Evolutionary conservation across 2,888 invertebrate species (phyloP).

Genomic region (Nephrotoma guestfalica): DNA sequence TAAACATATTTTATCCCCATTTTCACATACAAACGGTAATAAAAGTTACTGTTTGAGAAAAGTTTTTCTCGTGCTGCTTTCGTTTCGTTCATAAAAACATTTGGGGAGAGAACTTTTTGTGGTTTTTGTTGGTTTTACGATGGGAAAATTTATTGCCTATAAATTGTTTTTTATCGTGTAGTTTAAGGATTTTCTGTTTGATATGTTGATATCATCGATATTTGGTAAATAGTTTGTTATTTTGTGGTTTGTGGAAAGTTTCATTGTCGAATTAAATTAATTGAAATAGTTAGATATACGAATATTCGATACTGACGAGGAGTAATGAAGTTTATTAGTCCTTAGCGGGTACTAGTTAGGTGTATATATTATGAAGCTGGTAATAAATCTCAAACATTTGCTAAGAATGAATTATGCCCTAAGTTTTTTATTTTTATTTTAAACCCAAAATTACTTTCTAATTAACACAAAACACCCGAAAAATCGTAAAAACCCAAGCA

Average conservation of each 20-base stretch:
- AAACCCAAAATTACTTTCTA: not conserved
- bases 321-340: not conserved
- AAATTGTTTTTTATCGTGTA: not conserved
- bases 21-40: not conserved
- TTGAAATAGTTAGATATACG: not conserved
- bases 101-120: not conserved
- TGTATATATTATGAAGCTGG: not conserved
- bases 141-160: not conserved
- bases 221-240: not conserved
- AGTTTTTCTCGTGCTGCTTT: not conserved
- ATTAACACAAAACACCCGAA: not conserved
- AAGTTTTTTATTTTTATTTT: not conserved
- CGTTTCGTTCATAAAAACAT: not conserved
- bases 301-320: not conserved
- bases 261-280: not conserved
- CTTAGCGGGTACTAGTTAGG: not conserved
- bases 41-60: not conserved
- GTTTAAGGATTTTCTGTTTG: not conserved
- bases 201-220: not conserved
- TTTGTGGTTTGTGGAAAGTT: not conserved
- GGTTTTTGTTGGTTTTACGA: not conserved
- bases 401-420: not conserved
- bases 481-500: not conserved
- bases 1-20: not conserved
- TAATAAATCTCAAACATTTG: not conserved